Percentiles rank a stretch among this genome's conserved stretches.
Conservation (phyloP, 2,113 vertebrate species). For the Elephantulus edwardii region DNA sequence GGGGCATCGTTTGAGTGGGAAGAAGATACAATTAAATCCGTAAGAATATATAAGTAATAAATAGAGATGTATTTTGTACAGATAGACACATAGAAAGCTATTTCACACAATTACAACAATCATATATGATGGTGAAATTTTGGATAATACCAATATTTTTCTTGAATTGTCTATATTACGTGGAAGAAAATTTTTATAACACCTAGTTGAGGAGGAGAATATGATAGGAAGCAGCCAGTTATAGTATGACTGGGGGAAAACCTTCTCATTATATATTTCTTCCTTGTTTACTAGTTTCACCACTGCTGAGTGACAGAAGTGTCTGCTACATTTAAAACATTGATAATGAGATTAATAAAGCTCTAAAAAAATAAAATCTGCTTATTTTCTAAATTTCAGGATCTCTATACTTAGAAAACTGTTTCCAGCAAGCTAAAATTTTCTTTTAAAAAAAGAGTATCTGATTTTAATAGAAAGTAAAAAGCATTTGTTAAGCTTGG, state of each 20-base stretch:
- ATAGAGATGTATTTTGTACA: not conserved
- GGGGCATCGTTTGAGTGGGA: too few relatives aligned
- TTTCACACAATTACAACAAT: not conserved
- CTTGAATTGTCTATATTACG: not conserved
- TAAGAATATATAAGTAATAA: not conserved
- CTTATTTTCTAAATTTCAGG: slow-evolving; percentile 16
- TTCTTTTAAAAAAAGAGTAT: not conserved
- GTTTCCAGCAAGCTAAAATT: not conserved
- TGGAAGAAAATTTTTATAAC: not conserved
- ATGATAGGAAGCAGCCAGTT: not conserved
- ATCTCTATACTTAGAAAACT: not conserved
- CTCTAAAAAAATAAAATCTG: slow-evolving; percentile 7
- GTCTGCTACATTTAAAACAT: not conserved
- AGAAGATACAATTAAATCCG: not conserved
- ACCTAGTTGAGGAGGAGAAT: not conserved
- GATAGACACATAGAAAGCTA: not conserved
- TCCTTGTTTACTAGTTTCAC: not conserved
- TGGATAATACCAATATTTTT: not conserved
- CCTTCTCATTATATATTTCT: not conserved
- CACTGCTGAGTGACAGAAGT: not conserved
- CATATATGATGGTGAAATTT: not conserved
- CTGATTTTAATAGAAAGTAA: slow-evolving; percentile 13
- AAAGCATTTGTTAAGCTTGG: not conserved
- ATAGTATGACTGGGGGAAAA: not conserved
- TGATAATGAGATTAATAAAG: not conserved